Evolutionary conservation across 2,888 invertebrate genomes (phyloP).

Genomic region (Yponomeuta plumbellus): DNA sequence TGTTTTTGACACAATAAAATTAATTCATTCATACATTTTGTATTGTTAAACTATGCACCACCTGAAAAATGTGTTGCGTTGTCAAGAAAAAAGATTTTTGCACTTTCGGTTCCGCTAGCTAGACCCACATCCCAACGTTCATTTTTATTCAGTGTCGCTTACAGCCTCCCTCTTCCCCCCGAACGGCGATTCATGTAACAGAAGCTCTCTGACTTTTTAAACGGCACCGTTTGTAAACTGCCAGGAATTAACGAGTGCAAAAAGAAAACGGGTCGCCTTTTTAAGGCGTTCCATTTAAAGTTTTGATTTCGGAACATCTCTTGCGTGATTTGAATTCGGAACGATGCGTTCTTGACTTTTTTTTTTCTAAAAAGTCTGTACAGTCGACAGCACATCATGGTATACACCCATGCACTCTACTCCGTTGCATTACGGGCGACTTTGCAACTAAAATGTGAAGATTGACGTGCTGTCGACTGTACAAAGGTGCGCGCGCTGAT

Average conservation of each 20-base stretch:
- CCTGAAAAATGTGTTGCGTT: no score
- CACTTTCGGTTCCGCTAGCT: background rate
- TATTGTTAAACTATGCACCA: no score
- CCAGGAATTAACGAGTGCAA: background rate
- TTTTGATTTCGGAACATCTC: background rate
- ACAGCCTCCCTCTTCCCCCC: constrained; percentile 13
- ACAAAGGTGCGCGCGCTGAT: no score
- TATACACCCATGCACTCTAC: no score
- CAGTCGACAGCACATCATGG: background rate
- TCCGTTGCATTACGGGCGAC: no score
- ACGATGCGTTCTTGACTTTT: background rate
- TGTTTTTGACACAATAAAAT: no score
- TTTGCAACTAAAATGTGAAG: no score
- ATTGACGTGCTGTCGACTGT: no score
- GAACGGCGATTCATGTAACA: constrained; percentile 14
- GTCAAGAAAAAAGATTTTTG: no score
- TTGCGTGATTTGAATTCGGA: background rate
- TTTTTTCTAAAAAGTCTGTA: background rate
- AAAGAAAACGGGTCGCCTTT: background rate
- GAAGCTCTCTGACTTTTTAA: constrained; percentile 15
- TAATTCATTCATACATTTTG: no score
- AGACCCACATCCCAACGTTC: constrained; percentile 16
- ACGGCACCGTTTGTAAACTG: constrained; percentile 4
- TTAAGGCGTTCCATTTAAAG: background rate
- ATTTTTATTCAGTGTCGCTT: constrained; percentile 25